phyloP scores from a whole-genome alignment of 1,140 invertebrate species.

The Philopotamus ludificatus region DNA sequence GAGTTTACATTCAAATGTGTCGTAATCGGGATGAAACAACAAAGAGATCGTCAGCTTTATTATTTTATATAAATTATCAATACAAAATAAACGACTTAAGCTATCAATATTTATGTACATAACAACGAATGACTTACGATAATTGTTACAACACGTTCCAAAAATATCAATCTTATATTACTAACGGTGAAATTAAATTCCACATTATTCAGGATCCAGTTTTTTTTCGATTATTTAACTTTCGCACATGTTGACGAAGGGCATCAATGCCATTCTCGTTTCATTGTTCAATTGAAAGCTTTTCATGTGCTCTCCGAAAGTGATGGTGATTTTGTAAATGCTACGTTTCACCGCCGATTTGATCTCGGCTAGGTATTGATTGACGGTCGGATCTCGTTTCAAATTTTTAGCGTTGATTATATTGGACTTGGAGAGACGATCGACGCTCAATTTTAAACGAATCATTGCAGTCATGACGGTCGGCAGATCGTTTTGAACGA shows the following conservation, averaged over 20 bases:
- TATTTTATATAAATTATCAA: too few relatives aligned
- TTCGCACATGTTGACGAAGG: slow-evolving; percentile 56
- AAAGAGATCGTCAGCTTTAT: too few relatives aligned
- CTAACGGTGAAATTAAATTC: too few relatives aligned
- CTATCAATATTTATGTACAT: too few relatives aligned
- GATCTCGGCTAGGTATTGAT: slow-evolving; percentile 62
- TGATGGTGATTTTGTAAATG: slow-evolving; percentile 70
- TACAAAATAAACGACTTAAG: too few relatives aligned
- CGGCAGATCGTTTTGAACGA: slow-evolving; percentile 75
- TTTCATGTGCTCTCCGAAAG: slow-evolving; percentile 66
- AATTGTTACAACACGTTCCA: too few relatives aligned
- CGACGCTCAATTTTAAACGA: slow-evolving; percentile 65
- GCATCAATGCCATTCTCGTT: slow-evolving; percentile 52
- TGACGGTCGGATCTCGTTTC: slow-evolving; percentile 59
- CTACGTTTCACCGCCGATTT: slow-evolving; percentile 67
- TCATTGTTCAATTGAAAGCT: slow-evolving; percentile 62
- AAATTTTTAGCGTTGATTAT: slow-evolving; percentile 61
- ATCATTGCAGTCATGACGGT: slow-evolving; percentile 66
- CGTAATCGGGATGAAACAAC: too few relatives aligned
- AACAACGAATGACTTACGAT: too few relatives aligned
- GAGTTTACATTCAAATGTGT: too few relatives aligned
- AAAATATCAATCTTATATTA: too few relatives aligned
- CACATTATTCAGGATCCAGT: too few relatives aligned
- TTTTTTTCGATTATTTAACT: slow-evolving; percentile 39
- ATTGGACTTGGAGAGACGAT: slow-evolving; percentile 68